phyloP scores from a whole-genome alignment of 1,140 invertebrate genomes.

The Nilaparvata lugens region DNA sequence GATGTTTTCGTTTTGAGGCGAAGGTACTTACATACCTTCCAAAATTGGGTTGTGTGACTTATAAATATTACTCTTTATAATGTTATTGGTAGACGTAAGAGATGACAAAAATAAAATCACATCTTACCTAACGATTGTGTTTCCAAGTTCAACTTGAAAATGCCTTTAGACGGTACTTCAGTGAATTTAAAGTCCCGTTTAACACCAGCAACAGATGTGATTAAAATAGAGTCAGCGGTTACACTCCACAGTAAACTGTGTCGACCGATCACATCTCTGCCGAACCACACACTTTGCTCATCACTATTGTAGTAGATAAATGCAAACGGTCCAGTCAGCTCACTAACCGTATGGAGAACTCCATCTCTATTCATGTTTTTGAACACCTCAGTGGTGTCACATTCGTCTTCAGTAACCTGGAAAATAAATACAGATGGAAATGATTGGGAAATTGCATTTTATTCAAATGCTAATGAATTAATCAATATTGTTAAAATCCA shows the following conservation, averaged over 20 bases:
- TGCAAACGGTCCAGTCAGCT: conserved; percentile 72
- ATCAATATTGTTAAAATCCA: no score
- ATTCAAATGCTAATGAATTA: no score
- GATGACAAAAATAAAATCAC: neutral
- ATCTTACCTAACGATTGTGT: conserved; percentile 24
- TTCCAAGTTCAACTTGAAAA: conserved; percentile 50
- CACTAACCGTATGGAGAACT: conserved; percentile 38
- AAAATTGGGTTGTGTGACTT: no score
- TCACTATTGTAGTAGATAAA: conserved; percentile 66
- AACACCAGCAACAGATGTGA: conserved; percentile 45
- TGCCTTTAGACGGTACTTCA: conserved; percentile 65
- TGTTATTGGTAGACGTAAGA: neutral
- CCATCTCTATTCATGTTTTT: conserved; percentile 9
- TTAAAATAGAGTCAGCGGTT: conserved; percentile 34
- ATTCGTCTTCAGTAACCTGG: conserved; percentile 28
- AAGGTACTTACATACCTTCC: no score
- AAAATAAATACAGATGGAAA: no score
- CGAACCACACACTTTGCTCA: conserved; percentile 57
- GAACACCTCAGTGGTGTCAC: conserved; percentile 35
- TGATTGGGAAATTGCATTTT: no score
- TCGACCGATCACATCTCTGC: conserved; percentile 75
- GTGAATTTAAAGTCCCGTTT: conserved; percentile 43
- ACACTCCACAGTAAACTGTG: conserved; percentile 63
- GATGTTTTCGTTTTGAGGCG: no score
- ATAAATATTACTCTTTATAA: no score